A percentile compares a stretch with the other conserved stretches of the same genome.
phyloP scores from a whole-genome alignment of 2,113 vertebrate genomes.

The Tragelaphus imberbis region DNA sequence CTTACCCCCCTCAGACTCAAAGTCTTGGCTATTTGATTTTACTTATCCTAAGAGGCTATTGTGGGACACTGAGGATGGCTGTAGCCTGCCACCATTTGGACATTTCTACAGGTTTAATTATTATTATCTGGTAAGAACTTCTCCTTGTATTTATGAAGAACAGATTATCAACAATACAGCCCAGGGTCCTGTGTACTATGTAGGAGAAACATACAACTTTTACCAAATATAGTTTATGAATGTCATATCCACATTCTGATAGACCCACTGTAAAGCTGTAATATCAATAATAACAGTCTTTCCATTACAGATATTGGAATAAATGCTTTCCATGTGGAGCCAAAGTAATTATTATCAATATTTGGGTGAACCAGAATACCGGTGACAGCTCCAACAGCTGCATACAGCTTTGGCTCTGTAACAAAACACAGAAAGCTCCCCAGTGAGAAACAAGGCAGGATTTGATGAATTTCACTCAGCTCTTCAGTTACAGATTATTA shows the following conservation, averaged over 20 bases:
- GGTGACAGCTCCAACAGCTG: constrained; percentile 76
- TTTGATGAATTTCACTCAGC: constrained; percentile 76
- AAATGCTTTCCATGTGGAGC: constrained; percentile 73
- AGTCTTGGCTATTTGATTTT: constrained; percentile 46
- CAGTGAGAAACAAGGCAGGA: constrained; percentile 66
- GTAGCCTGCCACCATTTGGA: constrained; percentile 72
- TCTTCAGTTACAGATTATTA: constrained; percentile 80
- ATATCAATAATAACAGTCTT: constrained; percentile 51
- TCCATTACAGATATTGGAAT: constrained; percentile 68
- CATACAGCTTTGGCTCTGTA: constrained; percentile 69
- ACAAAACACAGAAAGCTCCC: constrained; percentile 68
- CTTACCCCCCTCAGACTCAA: neutral
- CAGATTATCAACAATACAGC: constrained; percentile 66
- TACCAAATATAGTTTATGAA: constrained; percentile 54
- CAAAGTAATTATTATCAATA: constrained; percentile 75
- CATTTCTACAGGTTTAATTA: constrained; percentile 76
- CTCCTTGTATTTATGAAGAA: constrained; percentile 74
- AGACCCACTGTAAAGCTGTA: constrained; percentile 37
- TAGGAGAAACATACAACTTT: neutral
- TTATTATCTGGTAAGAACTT: constrained; percentile 76
- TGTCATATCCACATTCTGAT: neutral
- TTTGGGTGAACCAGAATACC: constrained; percentile 72
- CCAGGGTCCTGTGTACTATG: neutral
- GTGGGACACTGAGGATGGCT: constrained; percentile 61
- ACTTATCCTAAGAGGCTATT: constrained; percentile 72